Base-by-base conservation (phyloP, 2,797 vertebrate species). In the Anomalospiza imberbis region DNA sequence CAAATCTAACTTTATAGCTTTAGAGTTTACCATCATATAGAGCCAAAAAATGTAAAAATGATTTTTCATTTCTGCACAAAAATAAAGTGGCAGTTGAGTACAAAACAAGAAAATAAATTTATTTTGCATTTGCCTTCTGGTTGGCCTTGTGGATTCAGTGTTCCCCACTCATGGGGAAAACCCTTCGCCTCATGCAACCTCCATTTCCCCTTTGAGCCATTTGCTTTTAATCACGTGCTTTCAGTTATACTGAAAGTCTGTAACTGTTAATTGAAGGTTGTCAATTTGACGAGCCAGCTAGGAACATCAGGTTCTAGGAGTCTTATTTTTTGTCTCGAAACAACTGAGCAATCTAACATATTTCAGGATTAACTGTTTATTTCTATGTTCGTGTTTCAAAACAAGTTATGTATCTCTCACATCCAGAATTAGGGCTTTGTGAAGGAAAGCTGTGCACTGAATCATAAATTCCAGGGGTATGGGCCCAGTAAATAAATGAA, bases 191-290 rank as follows among this genome's bases (percentile, higher is more conserved):
- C 90, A 85, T 19, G 50, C 57, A 60, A 34, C 25, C 72, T 58
- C 65, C 85, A 86, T 78, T 96, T 97, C 94, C 91, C 86, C 73
- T 96, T 96, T 88, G 63, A 84, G 73, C 54, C 70, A 88, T 80
- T 94, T 93, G 81, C 83, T 97, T 97, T 96, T 94, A 92, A 94
- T 93, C 82, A 58, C 6, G 1, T 21, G 68, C 47, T 85, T 94
- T 96, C 95, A 65, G 29, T 78, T 71, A 68, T 24, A 85, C 58
- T 85, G 80, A 25, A 92, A 91, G 82, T 40, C 85, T 78, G 34
- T 31, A 82, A 78, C 6, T 5, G 90, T 88, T 94, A 84, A 55
- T 26, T 93, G 71, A 95, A 89, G 55, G 54, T n/a, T 90, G 60
- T 73, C 83, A 86, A n/a, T 90, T 63, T 79, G 80, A 85, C 65